Evolutionary conservation across 2,888 invertebrate genomes (phyloP).

Genomic region (Lasioglossum marginatum): DNA sequence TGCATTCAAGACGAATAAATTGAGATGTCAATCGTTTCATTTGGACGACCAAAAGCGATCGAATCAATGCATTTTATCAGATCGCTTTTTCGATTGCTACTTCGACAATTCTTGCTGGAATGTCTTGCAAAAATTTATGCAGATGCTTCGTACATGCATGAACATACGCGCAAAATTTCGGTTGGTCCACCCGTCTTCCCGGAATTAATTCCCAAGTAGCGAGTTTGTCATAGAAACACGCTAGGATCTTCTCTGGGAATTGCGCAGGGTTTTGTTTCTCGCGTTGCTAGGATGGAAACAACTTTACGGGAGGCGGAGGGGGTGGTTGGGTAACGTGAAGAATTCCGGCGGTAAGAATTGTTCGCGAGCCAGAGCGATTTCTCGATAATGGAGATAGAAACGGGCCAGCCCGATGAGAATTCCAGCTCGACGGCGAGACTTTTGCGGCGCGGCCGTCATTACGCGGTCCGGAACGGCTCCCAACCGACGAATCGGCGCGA

Average conservation of each 20-base stretch:
- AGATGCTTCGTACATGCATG: neutral
- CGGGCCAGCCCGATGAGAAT: conserved; percentile 16
- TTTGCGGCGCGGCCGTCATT: conserved; percentile 33
- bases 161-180: neutral
- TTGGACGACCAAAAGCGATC: no score
- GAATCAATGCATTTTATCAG: neutral
- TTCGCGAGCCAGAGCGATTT: conserved; percentile 1
- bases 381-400: conserved; percentile 18
- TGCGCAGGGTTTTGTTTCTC: neutral
- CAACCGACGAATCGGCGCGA: conserved; percentile 7
- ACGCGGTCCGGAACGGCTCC: neutral
- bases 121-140: neutral
- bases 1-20: no score
- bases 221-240: neutral
- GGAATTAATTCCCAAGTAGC: neutral
- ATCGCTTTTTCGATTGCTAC: neutral
- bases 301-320: neutral
- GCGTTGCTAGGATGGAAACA: neutral
- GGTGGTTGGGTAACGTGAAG: neutral
- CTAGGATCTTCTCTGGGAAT: neutral
- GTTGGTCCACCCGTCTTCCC: neutral
- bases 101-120: neutral
- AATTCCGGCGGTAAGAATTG: conserved; percentile 2
- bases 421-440: conserved; percentile 12
- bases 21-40: no score